Percentiles rank a stretch among this genome's conserved stretches.
These are phyloP conservation scores for Seriola rivoliana DNA, from an alignment of 2,113 vertebrate species.

Conservation along the genomic window DNA sequence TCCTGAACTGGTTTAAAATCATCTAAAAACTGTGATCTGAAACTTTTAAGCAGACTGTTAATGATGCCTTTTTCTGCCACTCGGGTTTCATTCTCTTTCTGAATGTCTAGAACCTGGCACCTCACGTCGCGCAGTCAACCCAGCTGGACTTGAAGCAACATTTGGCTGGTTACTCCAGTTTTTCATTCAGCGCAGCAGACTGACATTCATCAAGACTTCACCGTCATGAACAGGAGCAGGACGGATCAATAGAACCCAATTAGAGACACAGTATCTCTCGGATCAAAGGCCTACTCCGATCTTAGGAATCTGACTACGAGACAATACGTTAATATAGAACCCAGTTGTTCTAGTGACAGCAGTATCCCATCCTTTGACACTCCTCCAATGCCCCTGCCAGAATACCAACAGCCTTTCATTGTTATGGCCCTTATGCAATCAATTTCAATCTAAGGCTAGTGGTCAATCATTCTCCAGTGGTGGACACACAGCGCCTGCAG, in stretches of 20 bases:
- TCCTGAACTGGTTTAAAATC: neutral
- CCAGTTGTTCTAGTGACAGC: conserved; percentile 74
- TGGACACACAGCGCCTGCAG: conserved; percentile 62
- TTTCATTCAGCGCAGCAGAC: conserved; percentile 57
- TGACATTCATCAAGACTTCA: conserved; percentile 69
- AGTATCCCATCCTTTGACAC: conserved; percentile 66
- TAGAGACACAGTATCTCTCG: conserved; percentile 73
- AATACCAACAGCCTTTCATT: conserved; percentile 76
- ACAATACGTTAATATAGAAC: conserved; percentile 72
- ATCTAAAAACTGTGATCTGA: conserved; percentile 10
- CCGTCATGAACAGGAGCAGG: conserved; percentile 52
- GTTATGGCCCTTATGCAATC: conserved; percentile 78
- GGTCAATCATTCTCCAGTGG: conserved; percentile 75
- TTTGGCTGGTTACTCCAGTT: conserved; percentile 44
- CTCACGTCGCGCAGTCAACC: conserved; percentile 11
- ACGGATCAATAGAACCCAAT: conserved; percentile 78
- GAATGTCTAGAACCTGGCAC: conserved; percentile 5
- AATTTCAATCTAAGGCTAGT: conserved; percentile 79
- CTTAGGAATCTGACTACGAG: conserved; percentile 62
- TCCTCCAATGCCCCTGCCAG: conserved; percentile 39
- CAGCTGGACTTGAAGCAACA: conserved; percentile 14
- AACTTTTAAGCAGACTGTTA: conserved; percentile 17
- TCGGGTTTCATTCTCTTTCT: conserved; percentile 17
- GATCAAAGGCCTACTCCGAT: conserved; percentile 69
- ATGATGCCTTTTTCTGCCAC: conserved; percentile 15